Evolutionary conservation across 2,888 invertebrate genomes (phyloP), one percentile per base, ranked within the genome.

Genomic region (Nomada ruficornis): DNA sequence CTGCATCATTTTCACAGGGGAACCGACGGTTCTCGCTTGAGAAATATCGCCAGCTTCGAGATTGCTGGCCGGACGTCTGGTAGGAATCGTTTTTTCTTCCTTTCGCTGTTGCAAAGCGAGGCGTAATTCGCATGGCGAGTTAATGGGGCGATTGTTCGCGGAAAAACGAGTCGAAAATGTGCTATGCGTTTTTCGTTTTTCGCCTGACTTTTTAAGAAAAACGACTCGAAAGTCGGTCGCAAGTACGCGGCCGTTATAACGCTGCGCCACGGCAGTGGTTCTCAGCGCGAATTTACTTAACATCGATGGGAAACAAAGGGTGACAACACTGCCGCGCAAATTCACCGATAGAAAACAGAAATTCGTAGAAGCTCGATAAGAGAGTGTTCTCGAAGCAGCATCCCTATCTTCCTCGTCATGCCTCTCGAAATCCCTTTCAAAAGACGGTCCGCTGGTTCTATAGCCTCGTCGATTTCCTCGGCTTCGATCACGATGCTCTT

Each of bases 161-260:
- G 57, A 60, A 76, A 76, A 76, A 26, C 20, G 47, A 75, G 62
- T 67, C 62, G 59, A 65, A 52, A 72, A 60, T 44, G 57, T 26
- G 23, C 10, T 42, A 60, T 67, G 5, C 47, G 47, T 54, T 65
- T 64, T 72, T 36, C 29, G n/a, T 10, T 29, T 77, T 26, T 20
- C 20, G n/a, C 18, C 13, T 18, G 26, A 52, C n/a, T 77, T 71
- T 20, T 50, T 15, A 63, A 64, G 65, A 60, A 65, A 77, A 80
- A 80, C 47, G 64, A 70, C 59, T 70, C 55, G 54, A 55, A 80
- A 80, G 65, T 77, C 70, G 70, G 77, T 80, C 65, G 70, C 65
- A 55, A 65, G 47, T 44, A 57, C 63, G 63, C 11, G 42, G 60
- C 62, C 44, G 47, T 57, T 54, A 11, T 26, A 29, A 0, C 7